A percentile compares a stretch with the other conserved stretches of the same genome.
Evolutionary conservation across 35 echinoderm and acorn worm species (phyloP).

Genomic region (Strongylocentrotus purpuratus): DNA sequence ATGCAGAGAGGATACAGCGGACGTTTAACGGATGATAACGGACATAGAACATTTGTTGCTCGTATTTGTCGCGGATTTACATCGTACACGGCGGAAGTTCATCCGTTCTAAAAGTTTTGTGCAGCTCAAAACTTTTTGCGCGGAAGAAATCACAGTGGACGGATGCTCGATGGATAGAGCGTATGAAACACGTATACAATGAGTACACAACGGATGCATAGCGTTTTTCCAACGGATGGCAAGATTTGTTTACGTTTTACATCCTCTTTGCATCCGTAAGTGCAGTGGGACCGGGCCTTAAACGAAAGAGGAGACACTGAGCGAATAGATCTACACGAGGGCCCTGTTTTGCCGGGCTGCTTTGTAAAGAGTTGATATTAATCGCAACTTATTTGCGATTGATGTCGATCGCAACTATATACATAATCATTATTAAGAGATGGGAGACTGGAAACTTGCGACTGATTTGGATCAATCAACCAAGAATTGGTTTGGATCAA

Average conservation of each 20-base stretch:
- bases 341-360: too few species aligned
- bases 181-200: conserved; percentile 36
- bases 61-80: conserved; percentile 37
- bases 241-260: neutral
- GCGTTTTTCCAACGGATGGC: neutral
- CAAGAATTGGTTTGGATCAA: too few species aligned
- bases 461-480: too few species aligned
- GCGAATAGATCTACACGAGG: too few species aligned
- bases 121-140: conserved; percentile 35
- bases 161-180: conserved; percentile 35
- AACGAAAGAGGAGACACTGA: too few species aligned
- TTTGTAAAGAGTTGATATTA: too few species aligned
- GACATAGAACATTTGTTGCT: neutral
- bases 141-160: conserved; percentile 3
- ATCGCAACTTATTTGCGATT: too few species aligned
- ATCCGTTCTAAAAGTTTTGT: conserved; percentile 33
- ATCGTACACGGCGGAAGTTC: conserved; percentile 36
- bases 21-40: neutral
- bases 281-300: too few species aligned
- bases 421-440: too few species aligned
- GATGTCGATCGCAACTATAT: too few species aligned
- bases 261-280: too few species aligned
- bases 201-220: conserved; percentile 34
- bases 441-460: too few species aligned
- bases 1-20: conserved; percentile 31